phyloP scores from a whole-genome alignment of 2,888 invertebrate genomes.

The Cataglyphis albicans region DNA sequence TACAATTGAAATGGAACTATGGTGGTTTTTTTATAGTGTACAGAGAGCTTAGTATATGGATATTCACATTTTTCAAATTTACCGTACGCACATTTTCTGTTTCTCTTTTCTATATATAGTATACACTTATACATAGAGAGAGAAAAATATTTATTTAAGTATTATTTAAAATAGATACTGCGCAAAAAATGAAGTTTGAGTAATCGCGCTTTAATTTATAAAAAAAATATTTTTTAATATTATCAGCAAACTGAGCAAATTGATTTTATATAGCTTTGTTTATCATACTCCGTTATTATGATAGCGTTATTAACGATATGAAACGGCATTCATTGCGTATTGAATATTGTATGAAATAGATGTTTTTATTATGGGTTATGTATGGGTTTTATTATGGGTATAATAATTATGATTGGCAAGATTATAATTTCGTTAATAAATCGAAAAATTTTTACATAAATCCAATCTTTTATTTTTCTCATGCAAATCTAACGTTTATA shows the following conservation, averaged over 20 bases:
- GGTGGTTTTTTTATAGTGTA: constrained; percentile 2
- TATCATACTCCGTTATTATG: background rate
- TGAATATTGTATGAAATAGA: background rate
- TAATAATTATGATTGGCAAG: constrained; percentile 1
- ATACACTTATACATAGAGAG: too few species aligned
- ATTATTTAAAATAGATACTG: background rate
- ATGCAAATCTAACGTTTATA: background rate
- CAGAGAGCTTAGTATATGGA: background rate
- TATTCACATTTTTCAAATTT: constrained; percentile 15
- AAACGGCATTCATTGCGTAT: background rate
- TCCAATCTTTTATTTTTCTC: background rate
- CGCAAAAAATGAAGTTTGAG: background rate
- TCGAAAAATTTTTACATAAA: background rate
- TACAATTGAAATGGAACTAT: constrained; percentile 11
- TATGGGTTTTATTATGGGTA: background rate
- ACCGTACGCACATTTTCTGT: background rate
- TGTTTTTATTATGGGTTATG: background rate
- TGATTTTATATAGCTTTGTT: background rate
- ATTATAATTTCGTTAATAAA: background rate
- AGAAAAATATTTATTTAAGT: constrained; percentile 8
- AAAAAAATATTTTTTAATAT: constrained; percentile 19
- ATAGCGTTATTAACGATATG: background rate
- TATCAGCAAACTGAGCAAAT: background rate
- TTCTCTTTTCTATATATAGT: background rate
- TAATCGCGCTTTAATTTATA: background rate